Evolutionary conservation across 2,113 vertebrate genomes (phyloP), one percentile per base, ranked within the genome.

Genomic region (Craseonycteris thonglongyai): DNA sequence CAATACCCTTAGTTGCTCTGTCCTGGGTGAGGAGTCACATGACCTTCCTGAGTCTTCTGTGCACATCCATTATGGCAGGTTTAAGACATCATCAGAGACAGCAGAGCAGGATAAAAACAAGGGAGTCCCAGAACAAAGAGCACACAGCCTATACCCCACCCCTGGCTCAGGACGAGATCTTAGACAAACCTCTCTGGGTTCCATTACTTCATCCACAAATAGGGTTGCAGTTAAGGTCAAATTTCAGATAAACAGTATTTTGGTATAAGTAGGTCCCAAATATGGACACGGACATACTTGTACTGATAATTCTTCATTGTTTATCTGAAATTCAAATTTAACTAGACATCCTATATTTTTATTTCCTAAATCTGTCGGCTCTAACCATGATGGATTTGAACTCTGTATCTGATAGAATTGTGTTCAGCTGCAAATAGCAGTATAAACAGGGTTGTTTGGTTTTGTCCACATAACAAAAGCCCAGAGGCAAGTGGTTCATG

Each of bases 31-130:
- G 1, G 61, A 56, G 47, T 35, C 47, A 7, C 14, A 0, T 0
- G 40, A 51, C 21, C 38, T 30, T 61, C 38, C 54, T 18, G 5
- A 42, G 51, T 21, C 51, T 65, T 72, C 24, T 75, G n/a, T 4
- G n/a, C 2, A 18, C 63, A 4, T 7, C 42, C 26, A 1, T 61
- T 5, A n/a, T 0, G 1, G 28, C 54, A 61, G 19, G 14, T 12
- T 51, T 49, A 26, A n/a, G 40, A 47, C 38, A 35, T 54, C 6
- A 22, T 45, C 18, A 14, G 61, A 4, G 5, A 30, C 11, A 18
- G 7, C 1, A 4, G 21, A 6, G 18, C 47, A 65, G 45, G 16
- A 30, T 18, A 24, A 22, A 69, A 30, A 35, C 0, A 0, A 40
- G 71, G 78, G 35, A 11, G 13, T 30, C 45, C 5, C 51, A 35